phyloP scores from a whole-genome alignment of 2,113 vertebrate genomes.

The Periophthalmus modestus region DNA sequence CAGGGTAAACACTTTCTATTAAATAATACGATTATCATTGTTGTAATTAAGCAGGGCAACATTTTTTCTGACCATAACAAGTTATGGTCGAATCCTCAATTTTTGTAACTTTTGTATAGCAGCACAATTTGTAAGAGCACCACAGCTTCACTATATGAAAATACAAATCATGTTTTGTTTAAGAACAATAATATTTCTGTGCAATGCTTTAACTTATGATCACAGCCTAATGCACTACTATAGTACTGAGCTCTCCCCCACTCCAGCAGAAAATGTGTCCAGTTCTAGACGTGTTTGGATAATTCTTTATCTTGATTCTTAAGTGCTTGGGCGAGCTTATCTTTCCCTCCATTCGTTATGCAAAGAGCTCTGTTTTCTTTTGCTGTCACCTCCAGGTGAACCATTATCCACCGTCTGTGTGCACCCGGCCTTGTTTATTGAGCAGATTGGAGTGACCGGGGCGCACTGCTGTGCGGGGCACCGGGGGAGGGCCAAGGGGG shows the following conservation, averaged over 20 bases:
- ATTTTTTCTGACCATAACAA: neutral
- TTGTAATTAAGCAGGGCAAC: conserved; percentile 14
- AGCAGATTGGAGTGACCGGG: conserved; percentile 54
- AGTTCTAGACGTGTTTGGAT: conserved; percentile 58
- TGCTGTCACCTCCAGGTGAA: conserved; percentile 75
- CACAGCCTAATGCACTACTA: conserved; percentile 15
- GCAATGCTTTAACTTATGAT: neutral
- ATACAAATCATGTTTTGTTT: neutral
- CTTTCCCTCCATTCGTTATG: conserved; percentile 66
- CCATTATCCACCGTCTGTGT: conserved; percentile 68
- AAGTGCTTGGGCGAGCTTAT: conserved; percentile 66
- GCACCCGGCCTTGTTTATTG: conserved; percentile 68
- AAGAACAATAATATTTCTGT: neutral
- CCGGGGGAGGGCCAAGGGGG: conserved; percentile 21
- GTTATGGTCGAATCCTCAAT: neutral
- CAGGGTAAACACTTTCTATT: conserved; percentile 37
- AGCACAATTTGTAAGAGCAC: neutral
- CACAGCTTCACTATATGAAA: neutral
- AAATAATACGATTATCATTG: conserved; percentile 35
- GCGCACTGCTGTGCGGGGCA: conserved; percentile 15
- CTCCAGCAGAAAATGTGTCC: conserved; percentile 40
- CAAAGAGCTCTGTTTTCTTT: conserved; percentile 74
- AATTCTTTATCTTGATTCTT: conserved; percentile 66
- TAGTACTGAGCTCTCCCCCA: conserved; percentile 5
- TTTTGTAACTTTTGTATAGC: too few relatives aligned